Evolutionary conservation across 2,888 invertebrate species (phyloP).

Genomic region (Erpobdella octoculata): DNA sequence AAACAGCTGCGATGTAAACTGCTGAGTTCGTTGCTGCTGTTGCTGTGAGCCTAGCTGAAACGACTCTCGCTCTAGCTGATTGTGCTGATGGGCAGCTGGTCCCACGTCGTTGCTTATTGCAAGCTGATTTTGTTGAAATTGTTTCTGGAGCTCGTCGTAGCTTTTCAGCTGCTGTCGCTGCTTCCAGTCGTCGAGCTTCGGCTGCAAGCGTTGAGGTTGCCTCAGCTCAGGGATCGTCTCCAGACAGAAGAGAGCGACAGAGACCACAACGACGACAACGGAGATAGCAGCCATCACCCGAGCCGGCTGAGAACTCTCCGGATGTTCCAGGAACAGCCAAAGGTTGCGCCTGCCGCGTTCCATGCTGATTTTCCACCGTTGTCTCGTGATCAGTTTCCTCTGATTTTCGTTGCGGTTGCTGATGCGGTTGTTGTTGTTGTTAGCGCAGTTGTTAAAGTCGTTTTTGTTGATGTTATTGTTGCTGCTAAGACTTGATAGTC

Average conservation of each 20-base stretch:
- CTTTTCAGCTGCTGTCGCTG: background rate
- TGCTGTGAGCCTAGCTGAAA: background rate
- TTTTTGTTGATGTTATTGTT: background rate
- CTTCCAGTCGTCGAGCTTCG: background rate
- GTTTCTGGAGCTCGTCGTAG: background rate
- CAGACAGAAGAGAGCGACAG: slow-evolving; percentile 54
- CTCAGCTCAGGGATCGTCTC: slow-evolving; percentile 53
- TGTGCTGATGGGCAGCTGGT: background rate
- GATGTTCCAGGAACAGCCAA: slow-evolving; percentile 54
- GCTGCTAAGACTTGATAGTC: too few species aligned
- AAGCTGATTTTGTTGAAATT: background rate
- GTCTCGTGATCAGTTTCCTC: background rate
- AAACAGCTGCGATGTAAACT: slow-evolving; percentile 35
- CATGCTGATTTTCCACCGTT: background rate
- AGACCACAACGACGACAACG: slow-evolving; percentile 52
- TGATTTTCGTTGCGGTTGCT: background rate
- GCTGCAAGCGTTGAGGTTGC: slow-evolving; percentile 41
- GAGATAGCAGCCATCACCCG: slow-evolving; percentile 51
- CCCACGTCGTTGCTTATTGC: background rate
- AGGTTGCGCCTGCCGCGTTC: slow-evolving; percentile 36
- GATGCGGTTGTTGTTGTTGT: background rate
- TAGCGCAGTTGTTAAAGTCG: background rate
- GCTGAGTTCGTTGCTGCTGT: slow-evolving; percentile 36
- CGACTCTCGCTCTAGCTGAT: background rate
- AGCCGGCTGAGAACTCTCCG: slow-evolving; percentile 51